These are phyloP conservation scores for Seira ritae DNA, from an alignment of 2,888 invertebrate genomes.

Conservation along the genomic window DNA sequence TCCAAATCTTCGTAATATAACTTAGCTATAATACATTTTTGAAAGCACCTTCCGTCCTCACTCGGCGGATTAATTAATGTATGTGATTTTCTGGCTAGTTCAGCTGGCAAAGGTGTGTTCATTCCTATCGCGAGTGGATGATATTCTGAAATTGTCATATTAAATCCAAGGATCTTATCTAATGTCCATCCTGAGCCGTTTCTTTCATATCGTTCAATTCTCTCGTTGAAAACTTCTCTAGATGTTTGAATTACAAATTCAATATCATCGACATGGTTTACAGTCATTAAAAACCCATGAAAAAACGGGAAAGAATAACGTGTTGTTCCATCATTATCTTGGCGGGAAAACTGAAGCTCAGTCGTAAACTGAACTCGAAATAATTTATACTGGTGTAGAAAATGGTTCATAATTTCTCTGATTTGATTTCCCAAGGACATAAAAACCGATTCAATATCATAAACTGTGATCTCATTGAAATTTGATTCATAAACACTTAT, in stretches of 20 bases:
- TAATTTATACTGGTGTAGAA: not conserved
- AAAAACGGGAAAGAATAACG: slow-evolving; percentile 25
- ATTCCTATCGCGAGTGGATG: slow-evolving; percentile 13
- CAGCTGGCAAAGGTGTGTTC: not conserved
- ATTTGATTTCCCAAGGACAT: not conserved
- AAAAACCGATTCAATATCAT: slow-evolving; percentile 19
- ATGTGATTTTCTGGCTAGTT: slow-evolving; percentile 10
- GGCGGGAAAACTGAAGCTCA: slow-evolving; percentile 21
- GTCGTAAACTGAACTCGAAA: slow-evolving; percentile 20
- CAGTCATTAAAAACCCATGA: slow-evolving; percentile 29
- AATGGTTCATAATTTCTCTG: slow-evolving; percentile 20
- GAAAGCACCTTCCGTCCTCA: not conserved
- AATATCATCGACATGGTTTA: slow-evolving; percentile 25
- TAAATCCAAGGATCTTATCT: slow-evolving; percentile 21
- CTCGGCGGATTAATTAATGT: slow-evolving; percentile 10
- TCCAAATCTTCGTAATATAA: not conserved
- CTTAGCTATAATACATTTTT: slow-evolving; percentile 9
- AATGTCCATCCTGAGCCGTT: slow-evolving; percentile 27
- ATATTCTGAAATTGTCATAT: slow-evolving; percentile 17
- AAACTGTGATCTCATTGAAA: not conserved
- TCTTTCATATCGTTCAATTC: slow-evolving; percentile 27
- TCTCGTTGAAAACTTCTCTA: slow-evolving; percentile 7
- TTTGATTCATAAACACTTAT: slow-evolving; percentile 24
- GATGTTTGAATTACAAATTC: slow-evolving; percentile 23
- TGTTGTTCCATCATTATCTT: slow-evolving; percentile 1